These are phyloP conservation scores for Ceratina japonica DNA, from an alignment of 1,140 invertebrate species.

Conservation along the genomic window DNA sequence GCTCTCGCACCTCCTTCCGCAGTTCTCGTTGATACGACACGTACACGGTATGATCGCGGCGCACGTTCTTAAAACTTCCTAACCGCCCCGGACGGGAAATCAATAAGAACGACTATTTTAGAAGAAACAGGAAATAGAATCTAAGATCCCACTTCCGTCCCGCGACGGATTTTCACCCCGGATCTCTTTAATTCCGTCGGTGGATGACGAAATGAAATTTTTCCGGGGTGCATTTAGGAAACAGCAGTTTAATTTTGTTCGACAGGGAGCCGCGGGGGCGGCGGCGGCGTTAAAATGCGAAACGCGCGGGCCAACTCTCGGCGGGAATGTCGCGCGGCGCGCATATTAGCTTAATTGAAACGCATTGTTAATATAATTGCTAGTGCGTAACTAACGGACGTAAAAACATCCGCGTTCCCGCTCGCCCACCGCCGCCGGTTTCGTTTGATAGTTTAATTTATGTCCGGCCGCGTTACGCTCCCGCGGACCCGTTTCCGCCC, in stretches of 20 bases:
- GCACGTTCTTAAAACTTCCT: background rate
- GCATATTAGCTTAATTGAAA: slow-evolving; percentile 64
- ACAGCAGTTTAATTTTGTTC: slow-evolving; percentile 13
- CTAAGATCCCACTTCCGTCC: too few relatives aligned
- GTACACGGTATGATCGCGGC: background rate
- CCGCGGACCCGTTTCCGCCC: background rate
- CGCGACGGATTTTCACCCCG: too few relatives aligned
- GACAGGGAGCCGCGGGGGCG: background rate
- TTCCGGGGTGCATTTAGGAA: background rate
- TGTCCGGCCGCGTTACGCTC: background rate
- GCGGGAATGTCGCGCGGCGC: slow-evolving; percentile 5
- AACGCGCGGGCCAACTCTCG: background rate
- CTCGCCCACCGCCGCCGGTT: background rate
- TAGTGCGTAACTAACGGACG: slow-evolving; percentile 53
- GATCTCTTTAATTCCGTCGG: too few relatives aligned
- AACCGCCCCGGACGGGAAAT: background rate
- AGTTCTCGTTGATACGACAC: background rate
- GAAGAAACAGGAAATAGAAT: too few relatives aligned
- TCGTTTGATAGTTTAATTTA: slow-evolving; percentile 60
- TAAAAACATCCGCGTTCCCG: slow-evolving; percentile 49
- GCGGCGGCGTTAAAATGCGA: slow-evolving; percentile 12
- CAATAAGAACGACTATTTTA: too few relatives aligned
- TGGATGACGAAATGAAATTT: background rate
- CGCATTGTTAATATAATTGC: slow-evolving; percentile 60
- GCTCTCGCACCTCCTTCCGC: background rate